These are phyloP conservation scores for Tetranychus cinnabarinus DNA, from an alignment of 1,140 invertebrate species.

Conservation along the genomic window DNA sequence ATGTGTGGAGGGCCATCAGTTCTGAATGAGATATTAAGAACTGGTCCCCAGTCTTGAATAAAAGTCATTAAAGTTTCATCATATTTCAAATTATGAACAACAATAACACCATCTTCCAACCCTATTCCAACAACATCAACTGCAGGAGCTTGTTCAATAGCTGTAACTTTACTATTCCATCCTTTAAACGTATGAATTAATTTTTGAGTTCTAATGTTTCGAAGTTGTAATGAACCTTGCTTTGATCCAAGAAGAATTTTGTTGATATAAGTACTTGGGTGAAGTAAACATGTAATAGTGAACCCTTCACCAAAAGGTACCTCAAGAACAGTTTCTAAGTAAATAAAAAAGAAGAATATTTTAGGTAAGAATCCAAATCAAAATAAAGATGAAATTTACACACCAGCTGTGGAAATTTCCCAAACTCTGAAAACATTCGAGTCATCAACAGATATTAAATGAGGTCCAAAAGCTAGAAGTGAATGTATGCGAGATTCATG, in stretches of 20 bases:
- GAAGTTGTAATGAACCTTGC: conserved; percentile 64
- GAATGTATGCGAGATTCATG: conserved; percentile 41
- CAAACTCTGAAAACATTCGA: conserved; percentile 51
- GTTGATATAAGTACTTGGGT: conserved; percentile 79
- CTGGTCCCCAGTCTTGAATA: conserved; percentile 71
- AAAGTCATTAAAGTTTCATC: conserved; percentile 67
- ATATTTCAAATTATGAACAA: conserved; percentile 65
- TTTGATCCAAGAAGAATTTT: conserved; percentile 77
- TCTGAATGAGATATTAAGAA: conserved; percentile 59
- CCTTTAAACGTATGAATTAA: conserved; percentile 55
- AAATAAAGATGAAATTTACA: conserved; percentile 26
- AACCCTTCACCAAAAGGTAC: conserved; percentile 27
- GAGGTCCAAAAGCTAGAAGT: conserved; percentile 60
- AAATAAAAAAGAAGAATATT: not conserved
- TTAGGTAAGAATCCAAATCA: not conserved
- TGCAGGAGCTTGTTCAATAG: conserved; percentile 48
- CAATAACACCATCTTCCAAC: conserved; percentile 49
- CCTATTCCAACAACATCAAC: conserved; percentile 71
- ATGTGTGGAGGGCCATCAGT: conserved; percentile 65
- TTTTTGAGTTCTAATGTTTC: conserved; percentile 59
- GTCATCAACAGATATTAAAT: conserved; percentile 64
- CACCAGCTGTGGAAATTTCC: conserved; percentile 51
- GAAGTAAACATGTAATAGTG: conserved; percentile 47
- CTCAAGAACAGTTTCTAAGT: not conserved
- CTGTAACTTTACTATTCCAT: conserved; percentile 41